Base-by-base conservation (phyloP, 2,113 vertebrate species). In the Etheostoma spectabile region DNA sequence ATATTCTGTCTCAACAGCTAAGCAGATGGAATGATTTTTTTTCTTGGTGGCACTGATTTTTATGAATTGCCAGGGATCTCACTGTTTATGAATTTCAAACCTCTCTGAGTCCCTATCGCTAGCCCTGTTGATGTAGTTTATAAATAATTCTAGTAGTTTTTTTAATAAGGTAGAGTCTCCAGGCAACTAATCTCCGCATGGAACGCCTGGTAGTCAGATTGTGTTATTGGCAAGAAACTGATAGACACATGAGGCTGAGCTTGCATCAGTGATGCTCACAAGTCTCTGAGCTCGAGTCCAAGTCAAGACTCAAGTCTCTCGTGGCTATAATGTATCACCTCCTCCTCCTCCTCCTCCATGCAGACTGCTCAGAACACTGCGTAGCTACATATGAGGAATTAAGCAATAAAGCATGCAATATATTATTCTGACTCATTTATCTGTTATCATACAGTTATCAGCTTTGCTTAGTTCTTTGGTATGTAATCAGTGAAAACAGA, bases 91-190 rank as follows among this genome's bases (percentile, higher is more conserved):
- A 66, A 65, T 72, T 71, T 38, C 16, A 79, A 42, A 21, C 14
- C n/a, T n/a, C 11, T 51, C 38, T 3, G 4, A 45, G 14, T 35
- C 64, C 42, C 67, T 38, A 42, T 71, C 67, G 69, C 30, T 53
- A 45, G n/a, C 15, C 22, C 63, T 69, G 52, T 72, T 84, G 64
- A 78, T 71, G 55, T 66, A 49, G 59, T 70, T 67, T 51, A 42
- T 57, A 73, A 67, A 63, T 67, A 70, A 74, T 74, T 42, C 12
- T 22, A 21, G n/a, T 42, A 35, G 48, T 67, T 68, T 35, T 72
- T 75, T 72, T 66, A 74, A 78, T 80, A 77, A 83, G 73, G 21
- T 30, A 46, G 53, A 56, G 55, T 73, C 72, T 72, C 67, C 21
- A 8, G 68, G 52, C 5, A 12, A 67, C 52, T 18, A 68, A 79